phyloP scores from a whole-genome alignment of 1,140 invertebrate species.

The Apis mellifera region Amel_HAv3.1 CM009945.2:3077501-3078000 shows the following conservation, averaged over 20 bases:
- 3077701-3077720: too few species aligned
- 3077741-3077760: neutral
- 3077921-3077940: constrained; percentile 47
- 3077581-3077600: too few species aligned
- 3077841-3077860: constrained; percentile 65
- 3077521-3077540: too few species aligned
- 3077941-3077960: neutral
- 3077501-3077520: constrained; percentile 26
- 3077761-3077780: neutral
- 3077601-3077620: neutral
- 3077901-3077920: constrained; percentile 44
- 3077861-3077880: constrained; percentile 48
- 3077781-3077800: neutral
- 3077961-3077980: constrained; percentile 1
- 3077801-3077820: constrained; percentile 65
- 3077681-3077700: too few species aligned
- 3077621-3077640: neutral
- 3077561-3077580: neutral
- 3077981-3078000: constrained; percentile 6
- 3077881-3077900: constrained; percentile 48
- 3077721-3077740: neutral
- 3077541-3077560: neutral
- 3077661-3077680: too few species aligned
- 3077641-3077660: too few species aligned
- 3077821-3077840: constrained; percentile 67